Evolutionary conservation across 1,140 invertebrate genomes (phyloP).

Genomic region (Mactra quadrangularis): DNA sequence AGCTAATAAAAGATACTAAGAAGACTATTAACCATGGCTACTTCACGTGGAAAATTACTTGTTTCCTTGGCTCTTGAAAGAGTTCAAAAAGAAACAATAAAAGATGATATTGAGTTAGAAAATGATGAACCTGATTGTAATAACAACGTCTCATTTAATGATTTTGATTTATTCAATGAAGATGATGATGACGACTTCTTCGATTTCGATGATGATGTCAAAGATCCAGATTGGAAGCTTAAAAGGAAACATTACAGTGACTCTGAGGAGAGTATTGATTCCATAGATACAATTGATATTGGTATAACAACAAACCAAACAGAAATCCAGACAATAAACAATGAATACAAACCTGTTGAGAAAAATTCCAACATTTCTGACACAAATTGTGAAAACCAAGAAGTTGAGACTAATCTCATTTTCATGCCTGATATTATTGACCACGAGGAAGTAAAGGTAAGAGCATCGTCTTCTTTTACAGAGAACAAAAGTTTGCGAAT

Average conservation of each 20-base stretch:
- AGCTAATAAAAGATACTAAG: too few species aligned
- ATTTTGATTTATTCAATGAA: too few species aligned
- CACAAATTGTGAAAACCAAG: background rate
- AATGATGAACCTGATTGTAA: too few species aligned
- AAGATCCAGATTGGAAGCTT: background rate
- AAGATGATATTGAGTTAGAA: too few species aligned
- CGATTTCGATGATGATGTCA: background rate
- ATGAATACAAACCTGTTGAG: background rate
- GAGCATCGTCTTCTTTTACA: background rate
- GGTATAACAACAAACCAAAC: background rate
- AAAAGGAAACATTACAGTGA: too few species aligned
- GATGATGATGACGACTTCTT: background rate
- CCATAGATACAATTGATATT: slow-evolving; percentile 1
- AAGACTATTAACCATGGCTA: too few species aligned
- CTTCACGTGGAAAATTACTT: too few species aligned
- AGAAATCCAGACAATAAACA: background rate
- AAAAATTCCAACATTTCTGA: too few species aligned
- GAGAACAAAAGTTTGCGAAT: background rate
- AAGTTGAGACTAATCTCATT: background rate
- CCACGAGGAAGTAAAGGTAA: background rate
- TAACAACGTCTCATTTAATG: too few species aligned
- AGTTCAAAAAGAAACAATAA: too few species aligned
- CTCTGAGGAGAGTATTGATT: background rate
- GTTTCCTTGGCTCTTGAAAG: too few species aligned
- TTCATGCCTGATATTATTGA: background rate